Evolutionary conservation across 2,888 invertebrate genomes (phyloP).

Genomic region (Terebella lapidaria): DNA sequence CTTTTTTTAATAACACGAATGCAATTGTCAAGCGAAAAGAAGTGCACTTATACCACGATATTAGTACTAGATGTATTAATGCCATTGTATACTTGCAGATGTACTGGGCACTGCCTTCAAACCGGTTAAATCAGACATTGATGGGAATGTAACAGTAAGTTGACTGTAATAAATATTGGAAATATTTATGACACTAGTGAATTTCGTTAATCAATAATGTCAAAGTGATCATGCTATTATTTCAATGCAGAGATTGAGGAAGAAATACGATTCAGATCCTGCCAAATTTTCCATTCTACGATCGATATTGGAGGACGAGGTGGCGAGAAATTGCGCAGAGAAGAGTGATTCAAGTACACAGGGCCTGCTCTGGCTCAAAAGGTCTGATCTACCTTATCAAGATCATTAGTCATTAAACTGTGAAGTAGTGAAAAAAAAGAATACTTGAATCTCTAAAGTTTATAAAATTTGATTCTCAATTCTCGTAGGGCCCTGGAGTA

Average conservation of each 20-base stretch:
- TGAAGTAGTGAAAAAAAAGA: not conserved
- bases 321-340: not conserved
- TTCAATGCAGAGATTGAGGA: not conserved
- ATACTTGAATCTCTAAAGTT: not conserved
- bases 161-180: too few species aligned
- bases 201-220: too few species aligned
- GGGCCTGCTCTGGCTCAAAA: constrained; percentile 10
- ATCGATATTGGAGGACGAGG: constrained; percentile 7
- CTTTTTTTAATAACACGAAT: too few species aligned
- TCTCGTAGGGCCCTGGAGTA: constrained; percentile 6
- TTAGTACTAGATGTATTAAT: too few species aligned
- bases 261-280: not conserved
- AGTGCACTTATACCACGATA: too few species aligned
- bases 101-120: too few species aligned
- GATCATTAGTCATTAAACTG: not conserved
- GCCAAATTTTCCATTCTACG: not conserved
- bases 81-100: too few species aligned
- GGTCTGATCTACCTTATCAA: not conserved
- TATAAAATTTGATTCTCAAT: not conserved
- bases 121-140: too few species aligned
- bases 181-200: not conserved
- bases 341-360: not conserved
- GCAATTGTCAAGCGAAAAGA: too few species aligned
- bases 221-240: not conserved
- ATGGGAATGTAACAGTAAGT: too few species aligned